phyloP scores from a whole-genome alignment of 2,888 invertebrate genomes.

The Cosmia pyralina region DNA sequence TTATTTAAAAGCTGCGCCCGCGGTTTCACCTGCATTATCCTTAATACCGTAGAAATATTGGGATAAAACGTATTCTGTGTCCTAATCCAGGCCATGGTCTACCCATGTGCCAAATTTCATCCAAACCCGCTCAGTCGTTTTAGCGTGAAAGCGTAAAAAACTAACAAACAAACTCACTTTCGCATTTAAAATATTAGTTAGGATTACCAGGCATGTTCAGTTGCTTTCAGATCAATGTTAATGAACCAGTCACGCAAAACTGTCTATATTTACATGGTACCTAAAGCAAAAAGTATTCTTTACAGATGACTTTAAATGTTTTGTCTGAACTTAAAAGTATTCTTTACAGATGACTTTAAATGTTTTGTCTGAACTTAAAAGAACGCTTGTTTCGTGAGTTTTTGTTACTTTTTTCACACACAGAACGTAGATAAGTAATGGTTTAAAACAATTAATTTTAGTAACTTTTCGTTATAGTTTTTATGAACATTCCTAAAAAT shows the following conservation, averaged over 20 bases:
- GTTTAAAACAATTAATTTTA: background rate
- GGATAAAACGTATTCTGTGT: too few species aligned
- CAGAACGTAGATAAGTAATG: background rate
- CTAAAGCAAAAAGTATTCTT: constrained; percentile 19
- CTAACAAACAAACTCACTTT: too few species aligned
- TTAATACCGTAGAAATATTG: too few species aligned
- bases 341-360: constrained; percentile 40
- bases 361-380: constrained; percentile 18
- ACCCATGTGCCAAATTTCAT: too few species aligned
- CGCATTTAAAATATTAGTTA: background rate
- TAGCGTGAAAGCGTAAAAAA: too few species aligned
- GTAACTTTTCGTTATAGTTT: background rate
- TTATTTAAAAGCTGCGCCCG: background rate
- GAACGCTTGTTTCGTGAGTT: constrained; percentile 24
- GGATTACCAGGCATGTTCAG: constrained; percentile 9
- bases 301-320: constrained; percentile 39
- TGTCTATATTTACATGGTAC: constrained; percentile 12
- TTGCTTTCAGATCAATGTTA: constrained; percentile 26
- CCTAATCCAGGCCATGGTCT: too few species aligned
- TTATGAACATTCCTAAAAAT: background rate
- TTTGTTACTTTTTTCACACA: constrained; percentile 37
- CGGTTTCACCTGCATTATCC: too few species aligned
- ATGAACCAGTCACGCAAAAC: constrained; percentile 17
- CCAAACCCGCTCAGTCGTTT: too few species aligned
- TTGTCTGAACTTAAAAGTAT: constrained; percentile 18